Evolutionary conservation across 2,113 vertebrate species (phyloP).

Genomic region (Hyla sarda): DNA sequence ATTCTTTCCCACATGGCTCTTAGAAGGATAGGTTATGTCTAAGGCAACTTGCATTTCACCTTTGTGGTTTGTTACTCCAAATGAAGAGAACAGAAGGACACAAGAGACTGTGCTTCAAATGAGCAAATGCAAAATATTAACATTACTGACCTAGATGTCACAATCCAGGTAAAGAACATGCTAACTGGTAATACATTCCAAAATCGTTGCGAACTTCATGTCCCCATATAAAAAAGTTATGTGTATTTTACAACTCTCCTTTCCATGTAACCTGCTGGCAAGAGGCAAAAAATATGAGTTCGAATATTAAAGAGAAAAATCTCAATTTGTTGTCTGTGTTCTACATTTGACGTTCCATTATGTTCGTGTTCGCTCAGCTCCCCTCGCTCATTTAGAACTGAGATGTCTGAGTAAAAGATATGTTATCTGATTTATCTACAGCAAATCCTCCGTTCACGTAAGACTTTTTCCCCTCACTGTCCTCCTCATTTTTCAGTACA

Average conservation of each 20-base stretch:
- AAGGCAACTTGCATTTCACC: constrained; percentile 65
- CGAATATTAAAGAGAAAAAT: constrained; percentile 64
- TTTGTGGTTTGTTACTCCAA: constrained; percentile 53
- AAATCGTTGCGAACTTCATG: constrained; percentile 17
- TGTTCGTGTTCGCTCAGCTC: constrained; percentile 50
- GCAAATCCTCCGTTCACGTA: constrained; percentile 95
- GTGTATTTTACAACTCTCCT: constrained; percentile 62
- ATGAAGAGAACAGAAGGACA: not conserved
- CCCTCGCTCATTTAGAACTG: constrained; percentile 82
- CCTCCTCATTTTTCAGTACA: constrained; percentile 82
- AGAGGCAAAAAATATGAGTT: constrained; percentile 62
- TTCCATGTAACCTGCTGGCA: constrained; percentile 59
- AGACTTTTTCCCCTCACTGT: constrained; percentile 83
- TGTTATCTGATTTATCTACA: constrained; percentile 91
- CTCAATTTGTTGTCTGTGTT: constrained; percentile 59
- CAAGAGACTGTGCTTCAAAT: constrained; percentile 66
- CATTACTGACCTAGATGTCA: constrained; percentile 59
- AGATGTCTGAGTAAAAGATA: constrained; percentile 96
- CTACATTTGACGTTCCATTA: constrained; percentile 61
- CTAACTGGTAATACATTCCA: constrained; percentile 57
- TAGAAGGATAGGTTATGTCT: not conserved
- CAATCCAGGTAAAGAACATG: constrained; percentile 60
- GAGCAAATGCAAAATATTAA: constrained; percentile 59
- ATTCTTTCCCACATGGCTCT: not conserved
- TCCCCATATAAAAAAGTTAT: constrained; percentile 41